phyloP scores from a whole-genome alignment of 2,113 vertebrate species.

The Pelmatolapia mariae region DNA sequence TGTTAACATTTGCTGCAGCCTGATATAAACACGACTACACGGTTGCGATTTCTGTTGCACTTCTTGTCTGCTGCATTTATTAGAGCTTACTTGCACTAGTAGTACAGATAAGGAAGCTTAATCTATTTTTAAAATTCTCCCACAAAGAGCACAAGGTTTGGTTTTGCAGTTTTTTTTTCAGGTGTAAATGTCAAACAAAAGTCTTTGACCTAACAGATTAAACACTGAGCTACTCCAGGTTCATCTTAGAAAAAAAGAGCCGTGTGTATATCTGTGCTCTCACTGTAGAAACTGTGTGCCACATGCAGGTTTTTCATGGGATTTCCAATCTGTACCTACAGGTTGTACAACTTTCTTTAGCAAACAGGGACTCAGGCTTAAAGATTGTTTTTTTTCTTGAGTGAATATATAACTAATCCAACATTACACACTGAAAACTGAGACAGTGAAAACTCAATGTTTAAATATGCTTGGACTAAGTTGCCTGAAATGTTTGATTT shows the following conservation, averaged over 20 bases:
- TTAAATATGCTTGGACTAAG: neutral
- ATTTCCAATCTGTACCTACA: neutral
- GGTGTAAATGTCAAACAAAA: neutral
- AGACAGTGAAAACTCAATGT: neutral
- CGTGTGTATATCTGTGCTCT: rapidly evolving
- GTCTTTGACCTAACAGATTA: neutral
- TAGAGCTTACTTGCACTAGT: neutral
- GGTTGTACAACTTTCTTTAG: rapidly evolving
- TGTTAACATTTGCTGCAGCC: neutral
- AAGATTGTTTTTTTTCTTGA: neutral
- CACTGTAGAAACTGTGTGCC: neutral
- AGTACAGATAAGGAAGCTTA: rapidly evolving
- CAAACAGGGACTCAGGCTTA: neutral
- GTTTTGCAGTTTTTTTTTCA: neutral
- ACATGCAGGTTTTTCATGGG: neutral
- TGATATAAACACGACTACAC: neutral
- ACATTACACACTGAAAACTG: neutral
- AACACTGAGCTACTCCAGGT: neutral
- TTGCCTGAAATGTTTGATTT: neutral
- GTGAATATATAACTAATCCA: neutral
- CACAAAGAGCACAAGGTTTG: neutral
- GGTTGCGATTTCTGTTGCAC: rapidly evolving
- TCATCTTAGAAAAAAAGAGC: neutral
- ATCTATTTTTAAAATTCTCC: rapidly evolving
- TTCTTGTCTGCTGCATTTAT: neutral